These are phyloP conservation scores for Slavum lentiscoides DNA, from an alignment of 2,888 invertebrate species.

Conservation along the genomic window DNA sequence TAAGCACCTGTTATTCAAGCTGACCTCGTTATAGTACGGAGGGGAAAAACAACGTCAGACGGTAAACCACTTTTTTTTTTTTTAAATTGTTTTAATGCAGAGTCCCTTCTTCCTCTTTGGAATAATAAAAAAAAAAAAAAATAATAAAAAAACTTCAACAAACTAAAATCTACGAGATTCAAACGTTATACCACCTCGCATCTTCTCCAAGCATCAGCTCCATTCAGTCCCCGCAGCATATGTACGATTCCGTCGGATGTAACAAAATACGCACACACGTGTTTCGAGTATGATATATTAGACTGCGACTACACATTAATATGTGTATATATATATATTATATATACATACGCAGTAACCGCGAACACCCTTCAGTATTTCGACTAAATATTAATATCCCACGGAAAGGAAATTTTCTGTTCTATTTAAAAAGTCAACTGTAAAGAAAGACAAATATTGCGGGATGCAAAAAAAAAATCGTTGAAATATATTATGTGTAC, in stretches of 20 bases:
- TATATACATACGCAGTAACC: too few species aligned
- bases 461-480: too few species aligned
- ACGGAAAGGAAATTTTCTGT: too few species aligned
- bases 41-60: conserved; percentile 14
- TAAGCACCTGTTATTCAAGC: conserved; percentile 46
- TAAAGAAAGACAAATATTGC: too few species aligned
- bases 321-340: too few species aligned
- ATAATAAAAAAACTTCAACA: conserved; percentile 18
- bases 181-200: background rate
- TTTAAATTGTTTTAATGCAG: background rate
- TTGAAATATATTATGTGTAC: too few species aligned
- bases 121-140: background rate
- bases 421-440: too few species aligned
- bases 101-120: background rate
- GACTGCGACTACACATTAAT: too few species aligned
- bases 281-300: too few species aligned
- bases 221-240: background rate
- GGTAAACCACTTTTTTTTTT: conserved; percentile 9
- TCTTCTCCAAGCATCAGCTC: background rate
- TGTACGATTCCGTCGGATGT: background rate
- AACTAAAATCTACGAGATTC: conserved; percentile 4
- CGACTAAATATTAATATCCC: too few species aligned
- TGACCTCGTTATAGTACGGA: conserved; percentile 31
- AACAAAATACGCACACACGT: background rate
- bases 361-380: too few species aligned